phyloP scores from a whole-genome alignment of 2,113 vertebrate species.

The human region DNA sequence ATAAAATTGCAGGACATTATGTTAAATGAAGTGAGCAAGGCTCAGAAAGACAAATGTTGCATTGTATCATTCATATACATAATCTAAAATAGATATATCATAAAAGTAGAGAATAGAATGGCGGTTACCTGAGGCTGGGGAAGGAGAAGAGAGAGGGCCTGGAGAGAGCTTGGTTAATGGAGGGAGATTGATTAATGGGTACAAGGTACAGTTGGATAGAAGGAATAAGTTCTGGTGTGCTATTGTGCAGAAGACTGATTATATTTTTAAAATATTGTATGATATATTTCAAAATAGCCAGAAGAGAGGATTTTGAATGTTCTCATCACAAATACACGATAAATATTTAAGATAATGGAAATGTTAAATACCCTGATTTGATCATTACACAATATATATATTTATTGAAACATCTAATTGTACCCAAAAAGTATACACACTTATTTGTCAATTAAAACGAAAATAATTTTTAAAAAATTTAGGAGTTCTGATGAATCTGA shows the following conservation, averaged over 20 bases:
- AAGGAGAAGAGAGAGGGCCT: background rate
- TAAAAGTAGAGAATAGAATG: background rate
- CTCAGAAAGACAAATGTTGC: background rate
- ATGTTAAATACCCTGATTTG: background rate
- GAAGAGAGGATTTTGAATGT: background rate
- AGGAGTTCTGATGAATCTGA: background rate
- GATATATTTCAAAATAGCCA: background rate
- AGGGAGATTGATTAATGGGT: background rate
- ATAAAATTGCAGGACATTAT: background rate
- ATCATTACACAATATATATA: background rate
- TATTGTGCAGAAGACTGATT: background rate
- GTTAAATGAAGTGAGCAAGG: background rate
- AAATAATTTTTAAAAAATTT: background rate
- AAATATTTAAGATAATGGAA: background rate
- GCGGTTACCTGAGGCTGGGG: background rate
- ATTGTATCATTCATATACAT: background rate
- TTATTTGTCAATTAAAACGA: background rate
- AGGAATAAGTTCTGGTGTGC: background rate
- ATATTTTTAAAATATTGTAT: background rate
- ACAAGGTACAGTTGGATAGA: background rate
- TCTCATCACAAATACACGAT: background rate
- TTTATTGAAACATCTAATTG: background rate
- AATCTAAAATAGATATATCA: background rate
- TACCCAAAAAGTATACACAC: background rate
- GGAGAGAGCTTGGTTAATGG: background rate